These are phyloP conservation scores for Synchiropus splendidus DNA, from an alignment of 2,113 vertebrate genomes.

Conservation along the genomic window DNA sequence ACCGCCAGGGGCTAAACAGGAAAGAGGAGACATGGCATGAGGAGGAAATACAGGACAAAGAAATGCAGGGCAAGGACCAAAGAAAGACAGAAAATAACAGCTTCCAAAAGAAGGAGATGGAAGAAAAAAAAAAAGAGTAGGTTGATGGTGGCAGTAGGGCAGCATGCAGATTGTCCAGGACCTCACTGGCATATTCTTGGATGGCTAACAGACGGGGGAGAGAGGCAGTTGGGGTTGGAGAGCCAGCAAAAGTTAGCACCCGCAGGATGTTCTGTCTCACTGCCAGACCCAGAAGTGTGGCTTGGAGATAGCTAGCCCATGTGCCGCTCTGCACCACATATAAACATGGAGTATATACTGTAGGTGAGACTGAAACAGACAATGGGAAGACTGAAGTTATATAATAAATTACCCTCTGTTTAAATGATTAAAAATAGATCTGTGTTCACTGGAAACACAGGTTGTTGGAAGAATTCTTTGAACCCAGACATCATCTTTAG, in stretches of 20 bases:
- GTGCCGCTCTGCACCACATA: conserved; percentile 34
- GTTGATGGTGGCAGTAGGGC: conserved; percentile 46
- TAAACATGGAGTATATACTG: conserved; percentile 11
- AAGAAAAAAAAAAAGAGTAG: conserved; percentile 22
- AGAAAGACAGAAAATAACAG: conserved; percentile 6
- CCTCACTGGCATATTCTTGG: conserved; percentile 64
- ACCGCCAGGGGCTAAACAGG: conserved; percentile 43
- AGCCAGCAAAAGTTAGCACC: conserved; percentile 52
- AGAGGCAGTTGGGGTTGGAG: conserved; percentile 29
- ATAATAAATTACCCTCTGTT: too few relatives aligned
- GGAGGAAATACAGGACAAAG: conserved; percentile 24
- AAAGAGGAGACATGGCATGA: not conserved
- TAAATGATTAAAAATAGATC: too few relatives aligned
- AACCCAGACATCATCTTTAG: conserved; percentile 24
- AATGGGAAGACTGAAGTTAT: too few relatives aligned
- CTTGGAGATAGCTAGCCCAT: conserved; percentile 59
- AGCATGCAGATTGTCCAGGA: conserved; percentile 54
- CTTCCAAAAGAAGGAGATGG: conserved; percentile 9
- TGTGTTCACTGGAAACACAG: not conserved
- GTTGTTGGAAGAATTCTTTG: conserved; percentile 8
- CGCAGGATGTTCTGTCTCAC: conserved; percentile 56
- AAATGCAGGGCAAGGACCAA: conserved; percentile 16
- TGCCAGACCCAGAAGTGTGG: conserved; percentile 64
- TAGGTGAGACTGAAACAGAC: too few relatives aligned
- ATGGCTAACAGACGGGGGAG: conserved; percentile 48